Base-by-base conservation (phyloP, 2,113 vertebrate genomes). In the Typhlomys cinereus region DNA sequence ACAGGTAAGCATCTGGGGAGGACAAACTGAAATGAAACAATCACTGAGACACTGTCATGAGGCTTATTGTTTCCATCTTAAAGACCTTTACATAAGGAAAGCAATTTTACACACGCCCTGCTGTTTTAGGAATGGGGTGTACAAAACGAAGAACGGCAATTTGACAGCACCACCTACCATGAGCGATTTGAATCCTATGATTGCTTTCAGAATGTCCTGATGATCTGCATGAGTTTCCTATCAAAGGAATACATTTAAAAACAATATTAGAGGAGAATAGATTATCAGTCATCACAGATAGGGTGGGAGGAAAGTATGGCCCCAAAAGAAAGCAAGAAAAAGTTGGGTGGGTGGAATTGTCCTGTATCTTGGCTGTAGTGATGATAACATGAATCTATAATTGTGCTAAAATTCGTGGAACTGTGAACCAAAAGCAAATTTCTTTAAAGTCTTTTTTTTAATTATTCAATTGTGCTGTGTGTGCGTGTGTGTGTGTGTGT, bases 211-310 rank as follows among this genome's bases (percentile, higher is more conserved):
- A 96, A 99, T 98, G 74, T 99, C 99, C 95, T 98, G 97, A n/a
- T 99, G 99, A 95, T 99, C 99, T 34, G 99, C 98, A 97, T 99
- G 99, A 64, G 98, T 98, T 96, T 99, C 99, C 99, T 99, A 91
- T 93, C 80, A 97, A 97, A 97, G n/a, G 54, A 93, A 97, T 59
- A 98, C 36, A 96, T 94, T 91, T 79, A 7, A 85, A 96, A 93
- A 92, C 79, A 92, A 27, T 31, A 85, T 96, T 93, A 96, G 88
- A 90, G 27, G 21, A 78, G 82, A 94, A 79, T 13, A 29, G 52
- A 85, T 79, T 15, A 86, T 75, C 34, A 7, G 31, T 64, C 69
- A 5, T 44, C 73, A 88, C 36, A 78, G 36, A 7, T 17, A 31
- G 73, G 52, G 41, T 62, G 34, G 34, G 27, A 84, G 67, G 73